Evolutionary conservation across 2,888 invertebrate species (phyloP), one percentile per base, ranked within the genome.

Genomic region (Amphipoea oculea): DNA sequence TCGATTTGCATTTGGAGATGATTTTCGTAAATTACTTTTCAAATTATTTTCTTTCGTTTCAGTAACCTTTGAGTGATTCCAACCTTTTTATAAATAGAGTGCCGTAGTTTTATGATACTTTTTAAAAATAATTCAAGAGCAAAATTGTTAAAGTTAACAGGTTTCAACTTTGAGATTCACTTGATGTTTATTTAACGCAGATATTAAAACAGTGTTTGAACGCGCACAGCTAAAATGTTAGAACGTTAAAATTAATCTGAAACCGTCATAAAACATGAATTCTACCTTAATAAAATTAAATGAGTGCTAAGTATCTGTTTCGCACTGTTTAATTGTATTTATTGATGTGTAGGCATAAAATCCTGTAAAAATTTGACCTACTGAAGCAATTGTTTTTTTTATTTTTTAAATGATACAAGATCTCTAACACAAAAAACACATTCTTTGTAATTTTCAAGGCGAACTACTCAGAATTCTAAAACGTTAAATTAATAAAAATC

Each of bases 1-100:
- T 68, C 76, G 71, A 86, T 87, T 87, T 89, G 76, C 81, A 83
- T 86, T 78, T 57, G 42, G 73, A 81, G 73, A 87, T 67, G 71
- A 78, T 82, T 79, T 79, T 85, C 78, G 76, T 82, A 73, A 79
- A 87, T 83, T 73, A 78, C 51, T 72, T 84, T 86, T 87, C 69
- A 83, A 83, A 80, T 85, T 83, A 77, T 80, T 82, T 73, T 78
- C 75, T 79, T 76, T 85, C 60, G 62, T 77, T 78, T 73, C 73
- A 86, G 40, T 83, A 79, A 76, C 29, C 70, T 70, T 70, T 86
- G 62, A 81, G 51, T 83, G 57, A 40, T 60, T 48, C 17, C 4
- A 84, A 54, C 45, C 51, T 72, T 75, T 79, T 73, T 66, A 42
- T 40, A 54, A 67, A 45, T 42, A 54, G 40, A 83, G 62, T 60